Evolutionary conservation across 2,888 invertebrate genomes (phyloP).

Genomic region (Loripinus fragilis): DNA sequence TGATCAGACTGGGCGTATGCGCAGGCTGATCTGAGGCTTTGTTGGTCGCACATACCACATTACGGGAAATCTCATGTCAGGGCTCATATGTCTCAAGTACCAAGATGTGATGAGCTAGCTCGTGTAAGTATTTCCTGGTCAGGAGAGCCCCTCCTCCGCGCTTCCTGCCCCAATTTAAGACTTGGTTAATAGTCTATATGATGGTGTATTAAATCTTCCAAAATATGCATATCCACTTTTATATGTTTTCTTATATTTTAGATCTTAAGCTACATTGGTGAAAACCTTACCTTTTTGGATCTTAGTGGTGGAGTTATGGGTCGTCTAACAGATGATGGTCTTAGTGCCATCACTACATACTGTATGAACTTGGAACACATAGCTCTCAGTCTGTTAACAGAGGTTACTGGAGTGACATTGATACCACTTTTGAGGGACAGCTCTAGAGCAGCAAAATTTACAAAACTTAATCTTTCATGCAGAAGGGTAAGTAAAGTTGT

Average conservation of each 20-base stretch:
- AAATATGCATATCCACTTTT: too few species aligned
- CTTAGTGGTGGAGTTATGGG: constrained; percentile 73
- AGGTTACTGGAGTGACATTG: constrained; percentile 68
- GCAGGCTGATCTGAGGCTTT: too few species aligned
- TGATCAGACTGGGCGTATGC: too few species aligned
- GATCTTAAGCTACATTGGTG: constrained; percentile 75
- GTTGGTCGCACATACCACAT: too few species aligned
- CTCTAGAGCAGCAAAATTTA: constrained; percentile 64
- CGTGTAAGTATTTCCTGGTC: too few species aligned
- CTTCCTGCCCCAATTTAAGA: too few species aligned
- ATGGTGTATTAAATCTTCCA: too few species aligned
- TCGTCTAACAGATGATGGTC: constrained; percentile 74
- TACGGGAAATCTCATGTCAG: too few species aligned
- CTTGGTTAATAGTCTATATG: too few species aligned
- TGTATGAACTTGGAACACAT: constrained; percentile 72
- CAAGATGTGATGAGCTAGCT: too few species aligned
- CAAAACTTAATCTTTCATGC: constrained; percentile 60
- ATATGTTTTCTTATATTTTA: constrained; percentile 39
- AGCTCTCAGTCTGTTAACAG: constrained; percentile 69
- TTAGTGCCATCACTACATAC: constrained; percentile 68
- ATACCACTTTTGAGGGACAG: constrained; percentile 70
- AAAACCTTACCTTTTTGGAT: constrained; percentile 68
- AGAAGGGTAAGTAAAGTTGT: constrained; percentile 61
- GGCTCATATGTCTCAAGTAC: too few species aligned
- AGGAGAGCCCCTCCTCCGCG: too few species aligned